Base-by-base conservation (phyloP, 1,140 invertebrate species). In the Octopus sinensis region DNA sequence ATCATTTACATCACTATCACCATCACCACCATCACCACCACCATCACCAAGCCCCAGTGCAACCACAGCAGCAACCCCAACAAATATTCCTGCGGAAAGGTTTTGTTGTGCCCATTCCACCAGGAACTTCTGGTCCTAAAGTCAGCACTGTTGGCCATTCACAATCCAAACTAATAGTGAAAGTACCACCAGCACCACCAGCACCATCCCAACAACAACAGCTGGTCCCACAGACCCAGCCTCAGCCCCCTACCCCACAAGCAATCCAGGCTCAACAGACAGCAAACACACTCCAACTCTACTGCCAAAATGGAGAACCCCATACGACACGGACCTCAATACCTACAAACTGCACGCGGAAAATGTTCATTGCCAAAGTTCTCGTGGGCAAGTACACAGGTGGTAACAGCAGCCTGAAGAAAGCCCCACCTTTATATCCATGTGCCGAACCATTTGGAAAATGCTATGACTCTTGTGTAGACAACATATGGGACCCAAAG, bases 311-410 rank as follows among this genome's bases (percentile, higher is more conserved):
- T 73, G 68, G 68, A 73, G 68, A 73, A 13, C 68, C 68, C 5
- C 68, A 12, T 12, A n/a, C 68, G 30, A 73, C 68, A 73, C 68
- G 68, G 30, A 73, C 76, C 76, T 77, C 76, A 23, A 77, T 77
- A 53, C 76, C 52, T 52, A 77, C 76, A 52, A 83, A 77, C 79
- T 76, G 80, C 51, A 43, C 81, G 53, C 83, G 83, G 23, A 84
- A 85, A 83, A 88, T 89, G 87, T 87, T 89, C 71, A 79, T 89
- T 62, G 84, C 85, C 51, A 81, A 82, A 7, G 87, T 88, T 10
- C 83, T 88, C 3, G 85, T 87, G 0, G 87, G 87, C 0, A 83
- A 82, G 13, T 83, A 79, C 81, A 86, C 86, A 2, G 83, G 84
- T 9, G 87, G 87, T 17, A 79, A 84, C 23, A 80, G 54, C n/a